phyloP scores from a whole-genome alignment of 2,797 vertebrate genomes.

The Lates japonicus region DNA sequence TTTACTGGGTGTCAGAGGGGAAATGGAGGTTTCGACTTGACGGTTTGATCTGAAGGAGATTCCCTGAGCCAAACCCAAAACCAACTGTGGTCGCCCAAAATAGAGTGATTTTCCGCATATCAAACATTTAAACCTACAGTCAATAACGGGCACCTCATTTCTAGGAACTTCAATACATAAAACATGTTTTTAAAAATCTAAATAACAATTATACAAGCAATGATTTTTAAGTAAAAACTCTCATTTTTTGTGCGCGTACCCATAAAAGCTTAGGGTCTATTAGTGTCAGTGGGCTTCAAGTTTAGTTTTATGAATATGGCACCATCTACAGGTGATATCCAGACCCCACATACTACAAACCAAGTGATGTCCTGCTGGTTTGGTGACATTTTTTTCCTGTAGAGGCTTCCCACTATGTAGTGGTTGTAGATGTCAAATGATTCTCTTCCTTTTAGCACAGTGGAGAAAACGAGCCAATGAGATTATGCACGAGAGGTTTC shows the following conservation, averaged over 20 bases:
- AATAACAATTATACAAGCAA: background rate
- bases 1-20: conserved; percentile 27
- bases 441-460: background rate
- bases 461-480: background rate
- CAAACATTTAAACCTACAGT: background rate
- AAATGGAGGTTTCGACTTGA: conserved; percentile 22
- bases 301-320: conserved; percentile 32
- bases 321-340: conserved; percentile 70
- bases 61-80: conserved; percentile 22
- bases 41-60: background rate
- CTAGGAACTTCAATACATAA: background rate
- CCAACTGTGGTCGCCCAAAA: conserved; percentile 27
- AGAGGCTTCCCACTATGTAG: background rate
- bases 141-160: background rate
- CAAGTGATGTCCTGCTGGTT: background rate
- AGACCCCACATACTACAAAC: background rate
- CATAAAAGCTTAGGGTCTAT: background rate
- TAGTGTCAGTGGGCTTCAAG: background rate
- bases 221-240: background rate
- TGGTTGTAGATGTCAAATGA: background rate
- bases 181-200: background rate
- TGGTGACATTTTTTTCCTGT: background rate
- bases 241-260: background rate
- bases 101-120: conserved; percentile 11
- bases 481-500: background rate